phyloP scores from a whole-genome alignment of 1,140 invertebrate genomes.

The Saccostrea glomerata region DNA sequence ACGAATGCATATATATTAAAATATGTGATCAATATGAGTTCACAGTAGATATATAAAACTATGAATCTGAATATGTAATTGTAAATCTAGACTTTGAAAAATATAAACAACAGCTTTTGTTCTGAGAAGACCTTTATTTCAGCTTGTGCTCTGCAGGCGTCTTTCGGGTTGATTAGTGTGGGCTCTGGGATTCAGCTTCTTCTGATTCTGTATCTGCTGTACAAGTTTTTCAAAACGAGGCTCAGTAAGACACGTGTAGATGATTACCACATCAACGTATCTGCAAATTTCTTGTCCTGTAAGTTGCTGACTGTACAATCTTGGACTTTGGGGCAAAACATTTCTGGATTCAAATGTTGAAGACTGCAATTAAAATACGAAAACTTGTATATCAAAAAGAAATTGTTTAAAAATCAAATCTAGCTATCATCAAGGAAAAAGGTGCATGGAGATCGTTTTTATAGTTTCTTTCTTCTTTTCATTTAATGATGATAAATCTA shows the following conservation, averaged over 20 bases:
- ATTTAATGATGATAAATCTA: too few relatives aligned
- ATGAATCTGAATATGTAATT: too few relatives aligned
- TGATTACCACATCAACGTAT: conserved; percentile 5
- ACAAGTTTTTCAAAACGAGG: not conserved
- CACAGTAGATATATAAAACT: too few relatives aligned
- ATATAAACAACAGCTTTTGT: not conserved
- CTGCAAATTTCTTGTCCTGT: not conserved
- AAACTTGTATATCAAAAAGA: not conserved
- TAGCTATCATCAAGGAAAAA: too few relatives aligned
- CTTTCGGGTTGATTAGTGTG: conserved; percentile 15
- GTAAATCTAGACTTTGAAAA: too few relatives aligned
- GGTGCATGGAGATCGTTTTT: too few relatives aligned
- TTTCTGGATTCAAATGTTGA: not conserved
- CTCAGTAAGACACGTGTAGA: not conserved
- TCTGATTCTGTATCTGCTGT: not conserved
- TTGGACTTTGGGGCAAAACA: not conserved
- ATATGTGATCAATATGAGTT: too few relatives aligned
- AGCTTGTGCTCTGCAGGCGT: not conserved
- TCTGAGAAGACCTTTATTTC: not conserved
- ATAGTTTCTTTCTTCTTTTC: too few relatives aligned
- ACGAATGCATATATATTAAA: too few relatives aligned
- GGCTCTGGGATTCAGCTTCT: not conserved
- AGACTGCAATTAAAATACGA: not conserved
- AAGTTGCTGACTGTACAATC: not conserved
- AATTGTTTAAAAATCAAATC: not conserved